These are phyloP conservation scores for Peromyscus aztecus DNA, from an alignment of 2,797 vertebrate genomes.

Conservation along the genomic window DNA sequence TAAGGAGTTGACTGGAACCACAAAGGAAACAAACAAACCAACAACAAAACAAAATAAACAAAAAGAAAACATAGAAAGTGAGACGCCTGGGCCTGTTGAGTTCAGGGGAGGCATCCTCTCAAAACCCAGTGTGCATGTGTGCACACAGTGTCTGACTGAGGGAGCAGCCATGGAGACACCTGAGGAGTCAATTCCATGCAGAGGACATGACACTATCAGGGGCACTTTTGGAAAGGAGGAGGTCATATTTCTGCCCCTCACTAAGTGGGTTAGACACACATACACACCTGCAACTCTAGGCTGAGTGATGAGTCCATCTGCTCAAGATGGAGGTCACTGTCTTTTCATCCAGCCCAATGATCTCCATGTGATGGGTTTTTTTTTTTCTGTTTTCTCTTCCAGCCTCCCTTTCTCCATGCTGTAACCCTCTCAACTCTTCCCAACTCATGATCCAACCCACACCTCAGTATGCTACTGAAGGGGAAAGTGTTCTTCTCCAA, in stretches of 20 bases:
- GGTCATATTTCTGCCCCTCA: neutral
- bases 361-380: neutral
- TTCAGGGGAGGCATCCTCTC: too few relatives aligned
- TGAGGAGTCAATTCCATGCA: neutral
- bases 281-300: neutral
- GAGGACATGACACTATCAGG: neutral
- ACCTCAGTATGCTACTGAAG: neutral
- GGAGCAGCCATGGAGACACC: too few relatives aligned
- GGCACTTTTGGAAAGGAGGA: neutral
- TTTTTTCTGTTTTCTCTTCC: neutral
- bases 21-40: neutral
- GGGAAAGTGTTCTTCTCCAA: neutral
- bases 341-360: neutral
- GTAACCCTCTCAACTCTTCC: neutral
- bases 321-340: neutral
- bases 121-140: neutral
- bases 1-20: neutral
- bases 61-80: neutral
- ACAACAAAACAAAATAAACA: neutral
- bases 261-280: neutral
- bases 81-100: too few relatives aligned
- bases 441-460: neutral
- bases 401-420: neutral
- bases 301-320: neutral
- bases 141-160: neutral